Percentiles rank a stretch among this genome's conserved stretches.
Conservation (phyloP, 2,888 invertebrate species). For the Chrysodeixis includens region DNA sequence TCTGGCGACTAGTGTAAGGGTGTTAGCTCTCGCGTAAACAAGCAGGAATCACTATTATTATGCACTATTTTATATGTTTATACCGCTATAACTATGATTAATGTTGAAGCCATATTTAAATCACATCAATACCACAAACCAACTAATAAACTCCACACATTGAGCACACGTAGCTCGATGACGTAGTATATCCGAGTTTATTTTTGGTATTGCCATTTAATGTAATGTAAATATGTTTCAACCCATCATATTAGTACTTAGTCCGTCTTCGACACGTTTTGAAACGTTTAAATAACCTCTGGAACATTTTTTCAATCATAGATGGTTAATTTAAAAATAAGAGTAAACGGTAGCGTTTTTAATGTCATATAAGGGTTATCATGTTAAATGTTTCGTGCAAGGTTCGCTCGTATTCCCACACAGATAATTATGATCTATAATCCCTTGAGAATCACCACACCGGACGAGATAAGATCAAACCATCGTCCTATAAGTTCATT, state of each 20-base stretch:
- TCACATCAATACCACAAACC: slow-evolving; percentile 36
- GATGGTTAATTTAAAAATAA: slow-evolving; percentile 58
- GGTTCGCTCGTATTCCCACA: slow-evolving; percentile 45
- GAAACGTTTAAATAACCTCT: slow-evolving; percentile 41
- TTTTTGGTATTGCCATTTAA: slow-evolving; percentile 13
- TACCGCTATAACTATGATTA: slow-evolving; percentile 57
- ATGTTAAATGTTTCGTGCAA: slow-evolving; percentile 58
- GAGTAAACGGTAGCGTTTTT: slow-evolving; percentile 57
- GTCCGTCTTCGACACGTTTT: slow-evolving; percentile 53
- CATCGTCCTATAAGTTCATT: slow-evolving; percentile 73
- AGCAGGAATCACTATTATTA: slow-evolving; percentile 47
- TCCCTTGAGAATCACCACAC: slow-evolving; percentile 57
- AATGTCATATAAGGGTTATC: slow-evolving; percentile 56
- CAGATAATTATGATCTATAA: slow-evolving; percentile 48
- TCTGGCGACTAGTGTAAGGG: slow-evolving; percentile 7
- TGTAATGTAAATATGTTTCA: slow-evolving; percentile 50
- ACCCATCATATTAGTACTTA: slow-evolving; percentile 55
- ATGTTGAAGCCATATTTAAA: slow-evolving; percentile 32
- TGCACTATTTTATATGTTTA: slow-evolving; percentile 63
- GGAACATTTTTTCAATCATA: slow-evolving; percentile 48
- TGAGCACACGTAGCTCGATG: background rate
- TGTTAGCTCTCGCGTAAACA: slow-evolving; percentile 55
- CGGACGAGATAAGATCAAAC: slow-evolving; percentile 55
- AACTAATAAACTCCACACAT: slow-evolving; percentile 14
- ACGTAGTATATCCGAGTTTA: background rate